A percentile compares a stretch with the other conserved stretches of the same genome.
Evolutionary conservation across 2,888 invertebrate genomes (phyloP).

Genomic region (Drosophila maculinotata): DNA sequence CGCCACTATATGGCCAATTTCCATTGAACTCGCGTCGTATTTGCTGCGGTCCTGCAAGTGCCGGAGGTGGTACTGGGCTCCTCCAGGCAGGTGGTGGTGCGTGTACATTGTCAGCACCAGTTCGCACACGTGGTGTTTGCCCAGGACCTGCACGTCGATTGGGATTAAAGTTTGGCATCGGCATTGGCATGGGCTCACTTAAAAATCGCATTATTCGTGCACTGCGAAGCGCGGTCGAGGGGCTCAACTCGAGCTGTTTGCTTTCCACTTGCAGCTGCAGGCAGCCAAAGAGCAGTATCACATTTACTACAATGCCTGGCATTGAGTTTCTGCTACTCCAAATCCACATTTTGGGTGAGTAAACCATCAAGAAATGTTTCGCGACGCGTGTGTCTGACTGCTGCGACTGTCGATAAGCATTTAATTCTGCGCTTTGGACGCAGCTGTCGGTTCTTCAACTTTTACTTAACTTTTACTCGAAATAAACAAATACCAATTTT

Average conservation of each 20-base stretch:
- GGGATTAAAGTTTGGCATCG: slow-evolving; percentile 43
- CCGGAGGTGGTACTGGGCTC: slow-evolving; percentile 42
- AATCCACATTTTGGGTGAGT: slow-evolving; percentile 34
- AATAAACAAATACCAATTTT: slow-evolving; percentile 66
- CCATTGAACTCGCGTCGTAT: slow-evolving; percentile 70
- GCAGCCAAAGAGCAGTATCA: slow-evolving; percentile 32
- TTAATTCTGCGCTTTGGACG: slow-evolving; percentile 63
- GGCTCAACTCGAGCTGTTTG: slow-evolving; percentile 12
- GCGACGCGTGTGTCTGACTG: slow-evolving; percentile 61
- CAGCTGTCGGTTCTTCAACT: slow-evolving; percentile 56
- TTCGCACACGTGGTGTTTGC: slow-evolving; percentile 52
- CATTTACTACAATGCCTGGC: slow-evolving; percentile 13
- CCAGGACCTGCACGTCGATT: slow-evolving; percentile 48
- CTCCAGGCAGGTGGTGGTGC: slow-evolving; percentile 30
- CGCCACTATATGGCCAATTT: slow-evolving; percentile 54
- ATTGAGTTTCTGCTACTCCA: slow-evolving; percentile 19
- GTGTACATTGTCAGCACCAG: slow-evolving; percentile 65
- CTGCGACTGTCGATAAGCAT: slow-evolving; percentile 64
- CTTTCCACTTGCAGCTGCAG: slow-evolving; percentile 39
- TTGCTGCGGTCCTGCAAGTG: slow-evolving; percentile 58
- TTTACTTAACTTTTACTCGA: slow-evolving; percentile 73
- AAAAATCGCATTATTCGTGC: slow-evolving; percentile 71
- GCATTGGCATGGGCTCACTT: slow-evolving; percentile 50
- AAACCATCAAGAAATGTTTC: slow-evolving; percentile 28
- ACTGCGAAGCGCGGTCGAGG: slow-evolving; percentile 41